Conservation (phyloP, 2,113 vertebrate species). For the Aramus guarauna region DNA sequence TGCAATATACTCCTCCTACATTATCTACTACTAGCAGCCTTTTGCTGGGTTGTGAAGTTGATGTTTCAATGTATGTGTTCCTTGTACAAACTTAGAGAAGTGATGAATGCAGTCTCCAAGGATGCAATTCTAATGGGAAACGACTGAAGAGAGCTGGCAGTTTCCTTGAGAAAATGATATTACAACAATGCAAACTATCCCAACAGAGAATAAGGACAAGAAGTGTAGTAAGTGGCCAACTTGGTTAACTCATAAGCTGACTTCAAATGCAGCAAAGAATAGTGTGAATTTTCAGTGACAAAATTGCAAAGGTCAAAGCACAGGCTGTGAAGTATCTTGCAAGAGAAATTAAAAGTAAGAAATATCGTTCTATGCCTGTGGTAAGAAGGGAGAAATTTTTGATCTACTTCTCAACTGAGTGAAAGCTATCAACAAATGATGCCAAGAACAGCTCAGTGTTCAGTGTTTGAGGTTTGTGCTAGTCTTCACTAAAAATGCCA, state of each 20-base stretch:
- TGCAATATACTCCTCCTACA: neutral
- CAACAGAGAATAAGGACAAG: neutral
- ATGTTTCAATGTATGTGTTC: neutral
- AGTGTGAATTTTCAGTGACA: neutral
- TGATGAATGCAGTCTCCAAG: neutral
- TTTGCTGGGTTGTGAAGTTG: neutral
- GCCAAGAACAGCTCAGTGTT: neutral
- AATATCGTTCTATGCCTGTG: neutral
- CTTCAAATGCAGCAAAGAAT: neutral
- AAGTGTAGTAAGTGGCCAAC: neutral
- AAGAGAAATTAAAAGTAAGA: neutral
- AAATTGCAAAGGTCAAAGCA: neutral
- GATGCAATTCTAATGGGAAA: neutral
- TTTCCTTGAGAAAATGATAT: neutral
- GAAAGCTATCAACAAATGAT: neutral
- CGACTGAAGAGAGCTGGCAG: neutral
- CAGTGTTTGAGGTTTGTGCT: neutral
- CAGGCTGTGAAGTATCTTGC: neutral
- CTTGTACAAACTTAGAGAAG: neutral
- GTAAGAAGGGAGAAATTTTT: neutral
- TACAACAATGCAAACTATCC: neutral
- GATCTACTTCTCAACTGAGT: neutral
- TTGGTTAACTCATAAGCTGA: neutral
- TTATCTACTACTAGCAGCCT: neutral
- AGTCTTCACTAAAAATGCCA: neutral